Evolutionary conservation across 2,888 invertebrate genomes (phyloP).

Genomic region (Cloeon dipterum): DNA sequence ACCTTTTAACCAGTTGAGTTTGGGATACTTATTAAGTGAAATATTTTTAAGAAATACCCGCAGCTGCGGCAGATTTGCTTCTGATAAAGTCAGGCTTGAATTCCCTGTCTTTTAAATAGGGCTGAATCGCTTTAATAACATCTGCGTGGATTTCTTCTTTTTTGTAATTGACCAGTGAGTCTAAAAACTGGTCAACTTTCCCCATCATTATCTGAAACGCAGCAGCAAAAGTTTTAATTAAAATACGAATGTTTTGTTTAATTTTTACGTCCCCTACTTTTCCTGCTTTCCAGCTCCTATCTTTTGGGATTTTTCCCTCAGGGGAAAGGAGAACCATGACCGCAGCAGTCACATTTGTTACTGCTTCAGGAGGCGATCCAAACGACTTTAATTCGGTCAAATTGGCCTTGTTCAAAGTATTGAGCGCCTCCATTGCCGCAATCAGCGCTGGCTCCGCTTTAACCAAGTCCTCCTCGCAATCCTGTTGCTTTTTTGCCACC

Average conservation of each 20-base stretch:
- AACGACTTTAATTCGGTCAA: conserved; percentile 87
- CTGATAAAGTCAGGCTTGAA: conserved; percentile 66
- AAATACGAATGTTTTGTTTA: too few relatives aligned
- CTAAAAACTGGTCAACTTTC: conserved; percentile 68
- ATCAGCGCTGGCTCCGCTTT: conserved; percentile 78
- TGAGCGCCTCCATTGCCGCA: conserved; percentile 74
- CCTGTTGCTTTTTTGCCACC: conserved; percentile 58
- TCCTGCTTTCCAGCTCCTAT: conserved; percentile 77
- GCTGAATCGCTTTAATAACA: conserved; percentile 51
- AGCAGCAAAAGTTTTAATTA: too few relatives aligned
- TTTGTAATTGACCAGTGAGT: conserved; percentile 63
- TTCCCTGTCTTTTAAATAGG: conserved; percentile 29
- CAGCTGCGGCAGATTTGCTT: conserved; percentile 74
- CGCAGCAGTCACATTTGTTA: conserved; percentile 66
- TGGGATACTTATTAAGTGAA: too few relatives aligned
- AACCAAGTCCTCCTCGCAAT: conserved; percentile 71
- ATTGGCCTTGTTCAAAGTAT: conserved; percentile 82
- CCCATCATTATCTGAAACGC: conserved; percentile 66
- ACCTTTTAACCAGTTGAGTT: too few relatives aligned
- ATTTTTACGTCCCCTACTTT: conserved; percentile 25
- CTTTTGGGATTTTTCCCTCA: conserved; percentile 67
- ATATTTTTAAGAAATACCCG: conserved; percentile 22
- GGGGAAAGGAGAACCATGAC: conserved; percentile 67
- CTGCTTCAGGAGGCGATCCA: conserved; percentile 73
- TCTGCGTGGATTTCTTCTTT: conserved; percentile 84